A percentile compares a stretch with the other conserved stretches of the same genome.
phyloP scores from a whole-genome alignment of 2,888 invertebrate species.

The Leuctra nigra region DNA sequence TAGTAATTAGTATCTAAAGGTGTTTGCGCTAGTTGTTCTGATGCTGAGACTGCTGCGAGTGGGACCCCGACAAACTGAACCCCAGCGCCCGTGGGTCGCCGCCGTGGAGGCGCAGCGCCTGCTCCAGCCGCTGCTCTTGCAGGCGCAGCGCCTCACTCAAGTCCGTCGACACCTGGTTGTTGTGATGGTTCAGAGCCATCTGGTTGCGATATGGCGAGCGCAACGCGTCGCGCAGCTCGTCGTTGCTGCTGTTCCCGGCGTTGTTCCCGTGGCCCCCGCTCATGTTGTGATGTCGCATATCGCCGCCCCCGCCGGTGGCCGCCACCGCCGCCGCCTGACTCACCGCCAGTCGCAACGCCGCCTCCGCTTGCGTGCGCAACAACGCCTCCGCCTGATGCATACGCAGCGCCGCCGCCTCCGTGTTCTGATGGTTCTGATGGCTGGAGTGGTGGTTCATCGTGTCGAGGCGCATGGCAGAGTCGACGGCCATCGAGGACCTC shows the following conservation, averaged over 20 bases:
- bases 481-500: constrained; percentile 44
- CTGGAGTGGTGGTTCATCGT: constrained; percentile 34
- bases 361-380: constrained; percentile 78
- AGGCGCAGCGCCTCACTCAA: constrained; percentile 48
- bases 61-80: constrained; percentile 52
- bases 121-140: constrained; percentile 74
- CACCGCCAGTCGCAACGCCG: constrained; percentile 73
- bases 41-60: constrained; percentile 26
- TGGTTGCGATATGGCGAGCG: constrained; percentile 34
- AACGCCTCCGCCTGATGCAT: constrained; percentile 73
- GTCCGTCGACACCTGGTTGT: constrained; percentile 56
- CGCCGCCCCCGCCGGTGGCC: constrained; percentile 41
- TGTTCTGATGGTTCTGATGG: constrained; percentile 32
- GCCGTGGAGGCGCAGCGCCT: constrained; percentile 67
- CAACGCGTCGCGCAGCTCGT: constrained; percentile 41
- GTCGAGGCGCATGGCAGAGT: constrained; percentile 32
- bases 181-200: constrained; percentile 26
- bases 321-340: constrained; percentile 54
- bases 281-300: constrained; percentile 50
- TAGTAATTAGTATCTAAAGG: not conserved
- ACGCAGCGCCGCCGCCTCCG: constrained; percentile 42
- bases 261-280: constrained; percentile 30
- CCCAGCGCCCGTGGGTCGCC: constrained; percentile 73
- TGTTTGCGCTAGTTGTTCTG: constrained; percentile 16
- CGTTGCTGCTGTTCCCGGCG: constrained; percentile 39